These are phyloP conservation scores for Octopus bimaculoides DNA, from an alignment of 1,140 invertebrate genomes.

Conservation along the genomic window DNA sequence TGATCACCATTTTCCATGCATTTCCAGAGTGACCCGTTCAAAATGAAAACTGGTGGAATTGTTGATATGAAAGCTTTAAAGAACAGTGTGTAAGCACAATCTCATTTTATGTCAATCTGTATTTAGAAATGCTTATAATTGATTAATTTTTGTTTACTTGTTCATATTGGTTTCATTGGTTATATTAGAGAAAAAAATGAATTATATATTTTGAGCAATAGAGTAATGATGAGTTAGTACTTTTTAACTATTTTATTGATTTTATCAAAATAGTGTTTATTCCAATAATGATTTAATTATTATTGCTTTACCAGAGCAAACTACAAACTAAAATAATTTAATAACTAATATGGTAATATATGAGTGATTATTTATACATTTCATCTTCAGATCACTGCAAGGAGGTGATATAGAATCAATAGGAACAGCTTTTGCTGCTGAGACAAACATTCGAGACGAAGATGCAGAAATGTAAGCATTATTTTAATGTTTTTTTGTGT, in stretches of 20 bases:
- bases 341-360: not conserved
- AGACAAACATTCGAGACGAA: constrained; percentile 97
- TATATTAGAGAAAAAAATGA: too few relatives aligned
- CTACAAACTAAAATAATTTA: not conserved
- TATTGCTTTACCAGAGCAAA: not conserved
- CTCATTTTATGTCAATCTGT: too few relatives aligned
- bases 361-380: not conserved
- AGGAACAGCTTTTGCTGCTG: constrained; percentile 84
- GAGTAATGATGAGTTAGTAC: too few relatives aligned
- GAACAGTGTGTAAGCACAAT: constrained; percentile 24
- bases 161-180: too few relatives aligned
- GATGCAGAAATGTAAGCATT: constrained; percentile 88
- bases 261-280: not conserved
- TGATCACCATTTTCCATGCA: not conserved
- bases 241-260: too few relatives aligned
- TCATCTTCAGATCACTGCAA: constrained; percentile 29
- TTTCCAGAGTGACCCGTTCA: constrained; percentile 62
- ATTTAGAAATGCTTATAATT: too few relatives aligned
- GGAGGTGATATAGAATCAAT: constrained; percentile 52
- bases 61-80: constrained; percentile 79
- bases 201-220: too few relatives aligned
- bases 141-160: too few relatives aligned
- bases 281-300: not conserved
- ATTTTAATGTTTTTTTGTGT: too few relatives aligned
- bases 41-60: constrained; percentile 81